Evolutionary conservation across 2,888 invertebrate species (phyloP).

Genomic region (Idaea aversata): DNA sequence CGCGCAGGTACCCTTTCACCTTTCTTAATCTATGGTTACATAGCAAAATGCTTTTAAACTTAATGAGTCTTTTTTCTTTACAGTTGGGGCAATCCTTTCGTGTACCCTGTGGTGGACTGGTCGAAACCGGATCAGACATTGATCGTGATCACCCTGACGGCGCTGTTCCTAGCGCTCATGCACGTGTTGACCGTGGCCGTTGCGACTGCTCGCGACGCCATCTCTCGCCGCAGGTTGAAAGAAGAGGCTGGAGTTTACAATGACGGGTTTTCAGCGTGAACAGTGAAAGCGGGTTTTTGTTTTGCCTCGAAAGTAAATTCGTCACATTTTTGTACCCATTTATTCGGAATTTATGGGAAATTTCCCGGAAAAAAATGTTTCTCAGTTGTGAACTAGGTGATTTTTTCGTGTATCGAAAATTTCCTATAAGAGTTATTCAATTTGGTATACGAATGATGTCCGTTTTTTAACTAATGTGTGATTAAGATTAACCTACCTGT

Average conservation of each 20-base stretch:
- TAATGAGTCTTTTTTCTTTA: slow-evolving; percentile 33
- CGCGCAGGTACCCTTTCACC: no score
- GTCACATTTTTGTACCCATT: no score
- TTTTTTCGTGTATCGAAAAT: no score
- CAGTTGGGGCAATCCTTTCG: slow-evolving; percentile 84
- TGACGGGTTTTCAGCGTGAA: slow-evolving; percentile 57
- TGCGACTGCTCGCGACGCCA: slow-evolving; percentile 72
- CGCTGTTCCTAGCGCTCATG: slow-evolving; percentile 83
- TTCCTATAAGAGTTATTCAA: no score
- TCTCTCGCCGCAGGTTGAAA: slow-evolving; percentile 43
- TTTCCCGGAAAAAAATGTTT: no score
- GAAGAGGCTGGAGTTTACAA: slow-evolving; percentile 59
- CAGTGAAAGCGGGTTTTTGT: no score
- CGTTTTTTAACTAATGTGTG: background rate
- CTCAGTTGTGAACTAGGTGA: no score
- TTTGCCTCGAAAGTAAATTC: no score
- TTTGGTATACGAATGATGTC: background rate
- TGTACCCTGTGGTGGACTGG: slow-evolving; percentile 92
- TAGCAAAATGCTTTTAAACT: background rate
- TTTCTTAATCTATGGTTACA: no score
- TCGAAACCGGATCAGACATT: slow-evolving; percentile 83
- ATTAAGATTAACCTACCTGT: background rate
- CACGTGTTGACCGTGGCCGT: slow-evolving; percentile 83
- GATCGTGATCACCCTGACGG: slow-evolving; percentile 83
- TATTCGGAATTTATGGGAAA: no score